Conservation (phyloP, 2,888 invertebrate species). For the Halictus ligatus region DNA sequence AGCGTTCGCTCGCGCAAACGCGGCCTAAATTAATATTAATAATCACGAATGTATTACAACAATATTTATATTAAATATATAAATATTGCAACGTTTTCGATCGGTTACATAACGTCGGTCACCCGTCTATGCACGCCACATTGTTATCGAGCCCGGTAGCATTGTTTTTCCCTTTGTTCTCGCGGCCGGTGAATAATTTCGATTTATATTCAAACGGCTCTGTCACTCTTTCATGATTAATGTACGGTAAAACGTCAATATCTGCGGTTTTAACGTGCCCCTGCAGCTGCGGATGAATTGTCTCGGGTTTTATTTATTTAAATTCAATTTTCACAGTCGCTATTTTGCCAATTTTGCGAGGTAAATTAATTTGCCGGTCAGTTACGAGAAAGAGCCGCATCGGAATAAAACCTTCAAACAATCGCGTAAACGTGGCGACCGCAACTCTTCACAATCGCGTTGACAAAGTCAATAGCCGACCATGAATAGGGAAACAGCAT, state of each 20-base stretch:
- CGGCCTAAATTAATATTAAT: slow-evolving; percentile 1
- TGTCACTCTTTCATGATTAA: slow-evolving; percentile 14
- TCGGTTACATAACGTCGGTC: neutral
- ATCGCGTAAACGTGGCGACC: neutral
- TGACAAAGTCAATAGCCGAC: neutral
- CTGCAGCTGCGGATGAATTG: neutral
- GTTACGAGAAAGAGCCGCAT: neutral
- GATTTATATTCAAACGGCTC: slow-evolving; percentile 2
- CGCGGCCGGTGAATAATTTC: neutral
- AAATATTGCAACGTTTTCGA: neutral
- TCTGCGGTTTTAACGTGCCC: neutral
- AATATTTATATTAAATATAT: too few relatives aligned
- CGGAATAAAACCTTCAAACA: neutral
- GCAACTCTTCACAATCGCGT: neutral
- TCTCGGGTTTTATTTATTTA: slow-evolving; percentile 2
- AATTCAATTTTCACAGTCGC: neutral
- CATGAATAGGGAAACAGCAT: neutral
- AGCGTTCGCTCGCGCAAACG: neutral
- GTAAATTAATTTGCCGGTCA: neutral
- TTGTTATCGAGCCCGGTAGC: neutral
- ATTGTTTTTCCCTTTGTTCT: slow-evolving; percentile 4
- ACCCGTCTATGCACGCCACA: neutral
- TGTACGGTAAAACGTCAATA: slow-evolving; percentile 1
- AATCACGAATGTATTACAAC: neutral
- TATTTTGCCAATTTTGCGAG: neutral